phyloP scores from a whole-genome alignment of 2,113 vertebrate genomes.

The Amia ocellicauda region DNA sequence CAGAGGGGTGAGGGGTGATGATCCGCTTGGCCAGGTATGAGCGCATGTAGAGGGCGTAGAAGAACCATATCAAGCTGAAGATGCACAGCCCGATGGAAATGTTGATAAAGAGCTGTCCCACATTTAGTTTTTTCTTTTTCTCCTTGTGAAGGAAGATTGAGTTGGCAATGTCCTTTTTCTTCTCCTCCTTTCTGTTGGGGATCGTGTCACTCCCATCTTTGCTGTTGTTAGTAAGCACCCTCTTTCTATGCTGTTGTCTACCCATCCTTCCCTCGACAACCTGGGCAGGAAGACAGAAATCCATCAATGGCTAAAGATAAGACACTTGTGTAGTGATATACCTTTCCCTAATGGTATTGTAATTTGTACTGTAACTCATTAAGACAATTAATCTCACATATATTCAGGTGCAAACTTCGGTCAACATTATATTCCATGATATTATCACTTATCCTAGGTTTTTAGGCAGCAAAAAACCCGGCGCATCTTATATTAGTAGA shows the following conservation, averaged over 20 bases:
- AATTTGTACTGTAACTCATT: no score
- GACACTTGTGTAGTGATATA: no score
- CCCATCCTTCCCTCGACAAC: slow-evolving; percentile 57
- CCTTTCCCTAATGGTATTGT: no score
- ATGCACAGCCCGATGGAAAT: slow-evolving; percentile 71
- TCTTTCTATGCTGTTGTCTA: slow-evolving; percentile 59
- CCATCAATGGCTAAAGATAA: no score
- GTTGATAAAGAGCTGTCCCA: slow-evolving; percentile 72
- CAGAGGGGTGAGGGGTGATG: slow-evolving; percentile 71
- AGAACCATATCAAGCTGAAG: slow-evolving; percentile 69
- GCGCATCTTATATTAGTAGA: no score
- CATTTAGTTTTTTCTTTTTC: slow-evolving; percentile 69
- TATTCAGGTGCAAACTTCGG: no score
- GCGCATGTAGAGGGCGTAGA: slow-evolving; percentile 66
- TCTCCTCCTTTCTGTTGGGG: slow-evolving; percentile 62
- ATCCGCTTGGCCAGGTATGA: slow-evolving; percentile 67
- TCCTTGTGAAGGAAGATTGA: slow-evolving; percentile 57
- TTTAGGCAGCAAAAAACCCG: no score
- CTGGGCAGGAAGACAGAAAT: neutral
- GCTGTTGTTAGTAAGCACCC: slow-evolving; percentile 40
- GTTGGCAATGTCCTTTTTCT: slow-evolving; percentile 30
- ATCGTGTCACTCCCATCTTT: slow-evolving; percentile 40
- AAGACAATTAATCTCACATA: no score
- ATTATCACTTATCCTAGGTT: no score
- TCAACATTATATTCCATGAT: no score